These are phyloP conservation scores for Malurus alboscapulatus DNA, from an alignment of 2,113 vertebrate genomes.

Conservation along the genomic window DNA sequence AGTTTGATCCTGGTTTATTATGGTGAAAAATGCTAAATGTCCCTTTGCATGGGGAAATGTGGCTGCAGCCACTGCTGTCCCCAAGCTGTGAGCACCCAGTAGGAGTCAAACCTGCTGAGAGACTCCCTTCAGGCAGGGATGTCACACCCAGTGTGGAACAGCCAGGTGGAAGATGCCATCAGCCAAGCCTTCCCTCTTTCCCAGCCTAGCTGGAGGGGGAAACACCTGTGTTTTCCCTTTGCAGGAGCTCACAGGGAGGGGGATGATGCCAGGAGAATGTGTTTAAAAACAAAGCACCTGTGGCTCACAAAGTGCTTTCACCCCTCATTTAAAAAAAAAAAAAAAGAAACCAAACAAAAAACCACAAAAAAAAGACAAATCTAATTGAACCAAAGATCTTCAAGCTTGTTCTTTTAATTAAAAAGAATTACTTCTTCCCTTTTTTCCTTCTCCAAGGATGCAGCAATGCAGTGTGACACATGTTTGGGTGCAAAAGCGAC, in stretches of 20 bases:
- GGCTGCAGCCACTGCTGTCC: not conserved
- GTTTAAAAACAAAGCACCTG: not conserved
- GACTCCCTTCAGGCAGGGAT: not conserved
- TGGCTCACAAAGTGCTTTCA: not conserved
- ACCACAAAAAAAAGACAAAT: not conserved
- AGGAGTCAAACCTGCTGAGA: not conserved
- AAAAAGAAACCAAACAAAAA: not conserved
- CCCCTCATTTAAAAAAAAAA: no score
- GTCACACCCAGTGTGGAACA: not conserved
- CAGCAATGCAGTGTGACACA: not conserved
- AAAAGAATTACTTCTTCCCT: not conserved
- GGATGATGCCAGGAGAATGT: not conserved
- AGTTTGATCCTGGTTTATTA: not conserved
- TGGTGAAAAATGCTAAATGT: fast-evolving
- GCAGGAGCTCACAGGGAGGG: not conserved
- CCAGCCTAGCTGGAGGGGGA: not conserved
- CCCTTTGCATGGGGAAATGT: not conserved
- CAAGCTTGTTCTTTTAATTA: not conserved
- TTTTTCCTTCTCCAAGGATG: not conserved
- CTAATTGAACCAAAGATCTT: not conserved
- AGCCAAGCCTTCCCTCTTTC: not conserved
- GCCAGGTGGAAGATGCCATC: not conserved
- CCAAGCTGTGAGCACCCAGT: not conserved
- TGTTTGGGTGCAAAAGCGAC: not conserved
- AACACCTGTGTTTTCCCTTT: not conserved